Conservation (phyloP, 1,140 invertebrate genomes). For the Cyclina sinensis region DNA sequence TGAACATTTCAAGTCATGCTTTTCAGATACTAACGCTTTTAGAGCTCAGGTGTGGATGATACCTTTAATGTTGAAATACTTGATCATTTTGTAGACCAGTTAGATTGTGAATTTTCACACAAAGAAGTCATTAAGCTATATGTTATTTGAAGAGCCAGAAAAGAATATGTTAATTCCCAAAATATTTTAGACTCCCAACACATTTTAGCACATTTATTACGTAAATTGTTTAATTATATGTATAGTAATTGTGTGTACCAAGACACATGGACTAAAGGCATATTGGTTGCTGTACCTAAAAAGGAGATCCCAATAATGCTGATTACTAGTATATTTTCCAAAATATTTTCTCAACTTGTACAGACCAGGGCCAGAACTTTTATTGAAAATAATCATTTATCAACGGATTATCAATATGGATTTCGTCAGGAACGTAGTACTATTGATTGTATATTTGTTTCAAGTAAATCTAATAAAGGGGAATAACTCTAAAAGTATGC, state of each 20-base stretch:
- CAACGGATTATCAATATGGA: conserved; percentile 32
- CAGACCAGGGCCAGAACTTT: conserved; percentile 7
- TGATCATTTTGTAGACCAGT: not conserved
- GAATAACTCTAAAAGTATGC: too few relatives aligned
- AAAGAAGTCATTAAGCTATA: conserved; percentile 39
- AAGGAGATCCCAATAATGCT: conserved; percentile 24
- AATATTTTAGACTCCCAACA: conserved; percentile 21
- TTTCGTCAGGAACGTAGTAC: conserved; percentile 22
- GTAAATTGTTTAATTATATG: conserved; percentile 40
- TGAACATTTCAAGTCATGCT: not conserved
- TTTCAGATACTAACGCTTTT: conserved; percentile 16
- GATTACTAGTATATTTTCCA: conserved; percentile 22
- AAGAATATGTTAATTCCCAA: conserved; percentile 21
- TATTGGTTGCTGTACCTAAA: conserved; percentile 9
- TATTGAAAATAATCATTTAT: conserved; percentile 16
- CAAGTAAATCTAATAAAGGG: too few relatives aligned
- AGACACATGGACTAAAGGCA: conserved; percentile 31
- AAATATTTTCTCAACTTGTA: conserved; percentile 48
- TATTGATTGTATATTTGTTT: conserved; percentile 53
- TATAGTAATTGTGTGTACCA: conserved; percentile 9
- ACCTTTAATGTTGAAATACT: not conserved
- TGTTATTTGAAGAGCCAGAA: not conserved
- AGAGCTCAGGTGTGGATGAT: not conserved
- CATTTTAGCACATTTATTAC: conserved; percentile 13
- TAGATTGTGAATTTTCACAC: conserved; percentile 17